Evolutionary conservation across 2,797 vertebrate genomes (phyloP), one percentile per base, ranked within the genome.

Genomic region (Diglossa cyanea): DNA sequence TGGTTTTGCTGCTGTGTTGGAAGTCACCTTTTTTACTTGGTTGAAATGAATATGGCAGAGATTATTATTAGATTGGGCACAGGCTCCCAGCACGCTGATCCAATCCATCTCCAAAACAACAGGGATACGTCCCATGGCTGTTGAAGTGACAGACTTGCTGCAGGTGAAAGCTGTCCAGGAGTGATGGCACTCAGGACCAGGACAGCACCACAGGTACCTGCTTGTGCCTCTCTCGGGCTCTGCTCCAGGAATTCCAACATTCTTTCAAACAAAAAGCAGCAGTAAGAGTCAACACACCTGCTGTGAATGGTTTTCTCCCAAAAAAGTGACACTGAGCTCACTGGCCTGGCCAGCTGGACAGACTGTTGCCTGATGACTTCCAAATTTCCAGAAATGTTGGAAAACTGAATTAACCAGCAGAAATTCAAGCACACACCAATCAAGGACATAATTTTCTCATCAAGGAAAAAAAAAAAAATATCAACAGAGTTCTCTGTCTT

Each of bases 261-360:
- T 2, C 51, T 86, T 65, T 35, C 88, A 78, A 66, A 90, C 23
- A 74, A 81, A 50, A 40, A 72, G 68, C 63, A 58, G 47, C 70
- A 61, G 31, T n/a, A 35, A 67, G 75, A 89, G 82, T 54, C 65
- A 81, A 75, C 19, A 35, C 62, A 90, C 58, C 79, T 66, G 81
- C 25, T n/a, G 33, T 28, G 47, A 75, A 58, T 10, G 17, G 7
- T 35, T 51, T 84, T 35, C 66, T 78, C 88, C 37, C 31, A 17
- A 17, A 31, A 72, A 77, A 72, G n/a, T 1, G 30, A 47, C 28
- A 54, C 57, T 14, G 37, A 0, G 2, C 35, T 81, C 35, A 6
- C 30, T 2, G 26, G 31, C 17, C 78, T 83, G 50, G 58, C 17
- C 65, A 55, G 45, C 44, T 13, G 20, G 53, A 45, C 2, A 40